Evolutionary conservation across 1,140 invertebrate genomes (phyloP), one percentile per base, ranked within the genome.

Genomic region (Atopsyche davidsoni): DNA sequence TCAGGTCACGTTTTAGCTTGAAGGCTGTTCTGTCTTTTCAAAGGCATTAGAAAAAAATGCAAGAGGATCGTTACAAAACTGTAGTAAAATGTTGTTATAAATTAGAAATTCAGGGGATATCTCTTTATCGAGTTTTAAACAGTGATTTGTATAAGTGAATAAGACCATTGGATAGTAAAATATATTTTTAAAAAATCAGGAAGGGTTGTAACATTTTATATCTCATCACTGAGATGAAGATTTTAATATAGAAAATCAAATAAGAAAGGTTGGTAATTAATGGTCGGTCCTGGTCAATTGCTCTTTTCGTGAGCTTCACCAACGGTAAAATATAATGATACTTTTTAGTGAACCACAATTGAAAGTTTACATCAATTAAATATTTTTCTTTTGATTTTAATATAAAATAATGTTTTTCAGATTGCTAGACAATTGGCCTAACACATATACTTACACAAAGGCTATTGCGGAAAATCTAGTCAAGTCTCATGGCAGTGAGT

Each of bases 371-470:
- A 7, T 7, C n/a, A 7, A 28, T 28, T 7, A 7, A n/a, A 7
- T 28, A 28, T 25, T 44, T 24, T 6, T 11, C n/a, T 25, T 25
- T 25, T 25, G 9, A 4, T 10, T 19, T 55, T 9, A 7, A 35
- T 32, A 7, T 25, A 24, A 31, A n/a, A 19, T 16, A 34, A 28
- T 18, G 9, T 43, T 46, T 59, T 51, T 9, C 62, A 70, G 86
- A 74, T 70, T 90, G 40, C 81, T 92, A 54, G 45, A 59, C 0
- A 66, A 67, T 0, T 80, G 82, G 66, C 83, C 84, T 0, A 87
- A 86, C 54, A 85, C 83, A 0, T 87, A 86, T 57, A 78, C 80
- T 0, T 86, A 78, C 56, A 85, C 84, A 2, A 87, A 87, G 65
- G 79, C 80, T 0, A 67, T 86, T 35, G 80, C 83, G 0, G 85